Conservation (phyloP, 1,140 invertebrate species). For the Hylyphantes graminicola region DNA sequence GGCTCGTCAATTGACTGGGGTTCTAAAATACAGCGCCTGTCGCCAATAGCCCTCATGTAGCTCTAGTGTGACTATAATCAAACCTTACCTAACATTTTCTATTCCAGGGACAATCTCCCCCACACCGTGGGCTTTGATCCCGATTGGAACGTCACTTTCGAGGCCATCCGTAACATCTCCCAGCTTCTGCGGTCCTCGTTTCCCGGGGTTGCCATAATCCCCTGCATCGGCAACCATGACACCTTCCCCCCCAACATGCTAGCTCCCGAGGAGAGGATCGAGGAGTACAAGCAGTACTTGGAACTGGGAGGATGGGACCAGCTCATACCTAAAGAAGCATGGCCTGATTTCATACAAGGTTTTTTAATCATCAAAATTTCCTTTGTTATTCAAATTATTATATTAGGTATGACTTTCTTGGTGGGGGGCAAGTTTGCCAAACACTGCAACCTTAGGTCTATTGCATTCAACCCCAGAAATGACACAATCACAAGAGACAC, state of each 20-base stretch:
- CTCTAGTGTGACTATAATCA: too few species aligned
- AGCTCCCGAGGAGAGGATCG: background rate
- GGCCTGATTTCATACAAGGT: constrained; percentile 42
- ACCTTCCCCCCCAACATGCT: constrained; percentile 63
- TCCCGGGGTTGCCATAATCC: constrained; percentile 66
- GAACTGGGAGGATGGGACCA: constrained; percentile 64
- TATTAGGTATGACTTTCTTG: background rate
- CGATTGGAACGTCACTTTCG: constrained; percentile 64
- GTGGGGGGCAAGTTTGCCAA: too few species aligned
- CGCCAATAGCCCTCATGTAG: too few species aligned
- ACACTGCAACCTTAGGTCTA: too few species aligned
- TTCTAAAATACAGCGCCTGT: too few species aligned
- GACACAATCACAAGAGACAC: too few species aligned
- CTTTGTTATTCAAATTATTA: background rate
- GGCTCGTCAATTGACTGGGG: too few species aligned
- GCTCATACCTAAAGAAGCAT: constrained; percentile 60
- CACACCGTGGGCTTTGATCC: constrained; percentile 65
- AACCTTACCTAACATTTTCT: too few species aligned
- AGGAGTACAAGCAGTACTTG: constrained; percentile 65
- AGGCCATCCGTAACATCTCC: constrained; percentile 66
- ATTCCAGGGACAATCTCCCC: constrained; percentile 66
- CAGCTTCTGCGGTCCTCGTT: constrained; percentile 64
- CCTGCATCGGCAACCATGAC: constrained; percentile 70
- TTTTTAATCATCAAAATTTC: background rate
- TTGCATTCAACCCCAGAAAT: too few species aligned